These are phyloP conservation scores for Thrips palmi DNA, from an alignment of 1,140 invertebrate species.

Conservation along the genomic window DNA sequence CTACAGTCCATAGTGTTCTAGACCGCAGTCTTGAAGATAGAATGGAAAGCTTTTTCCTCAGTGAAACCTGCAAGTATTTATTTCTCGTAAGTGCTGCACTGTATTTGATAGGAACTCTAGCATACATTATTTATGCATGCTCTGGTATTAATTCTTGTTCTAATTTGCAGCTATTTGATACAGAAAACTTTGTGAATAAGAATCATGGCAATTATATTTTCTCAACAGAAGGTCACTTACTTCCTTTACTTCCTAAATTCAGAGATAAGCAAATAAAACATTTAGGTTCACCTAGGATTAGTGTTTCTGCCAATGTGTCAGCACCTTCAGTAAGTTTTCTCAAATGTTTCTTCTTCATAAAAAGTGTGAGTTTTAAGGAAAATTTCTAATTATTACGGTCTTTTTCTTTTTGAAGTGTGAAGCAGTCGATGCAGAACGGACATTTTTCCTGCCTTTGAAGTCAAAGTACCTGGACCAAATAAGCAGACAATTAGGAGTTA, in stretches of 20 bases:
- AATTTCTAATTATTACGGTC: slow-evolving; percentile 5
- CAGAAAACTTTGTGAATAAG: slow-evolving; percentile 41
- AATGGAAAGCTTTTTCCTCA: slow-evolving; percentile 97
- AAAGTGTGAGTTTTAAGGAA: too few species aligned
- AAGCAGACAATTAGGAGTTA: too few species aligned
- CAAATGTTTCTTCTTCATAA: slow-evolving; percentile 10
- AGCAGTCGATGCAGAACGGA: slow-evolving; percentile 25
- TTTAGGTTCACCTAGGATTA: slow-evolving; percentile 16
- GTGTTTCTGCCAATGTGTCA: slow-evolving; percentile 9
- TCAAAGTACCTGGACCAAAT: slow-evolving; percentile 33
- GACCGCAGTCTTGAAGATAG: slow-evolving; percentile 67
- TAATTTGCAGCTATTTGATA: slow-evolving; percentile 41
- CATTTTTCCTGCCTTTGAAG: slow-evolving; percentile 31
- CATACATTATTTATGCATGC: neutral
- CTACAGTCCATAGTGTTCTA: slow-evolving; percentile 67
- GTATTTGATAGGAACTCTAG: too few species aligned
- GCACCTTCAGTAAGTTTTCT: slow-evolving; percentile 16
- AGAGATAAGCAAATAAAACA: slow-evolving; percentile 22
- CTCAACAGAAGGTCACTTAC: slow-evolving; percentile 48
- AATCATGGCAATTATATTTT: slow-evolving; percentile 37
- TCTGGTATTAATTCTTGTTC: slow-evolving; percentile 6
- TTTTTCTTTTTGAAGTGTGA: slow-evolving; percentile 28
- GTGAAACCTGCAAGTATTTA: slow-evolving; percentile 95
- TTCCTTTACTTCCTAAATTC: slow-evolving; percentile 32
- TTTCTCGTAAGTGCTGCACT: slow-evolving; percentile 65